Evolutionary conservation across 2,113 vertebrate genomes (phyloP).

Genomic region (Chamaea fasciata): DNA sequence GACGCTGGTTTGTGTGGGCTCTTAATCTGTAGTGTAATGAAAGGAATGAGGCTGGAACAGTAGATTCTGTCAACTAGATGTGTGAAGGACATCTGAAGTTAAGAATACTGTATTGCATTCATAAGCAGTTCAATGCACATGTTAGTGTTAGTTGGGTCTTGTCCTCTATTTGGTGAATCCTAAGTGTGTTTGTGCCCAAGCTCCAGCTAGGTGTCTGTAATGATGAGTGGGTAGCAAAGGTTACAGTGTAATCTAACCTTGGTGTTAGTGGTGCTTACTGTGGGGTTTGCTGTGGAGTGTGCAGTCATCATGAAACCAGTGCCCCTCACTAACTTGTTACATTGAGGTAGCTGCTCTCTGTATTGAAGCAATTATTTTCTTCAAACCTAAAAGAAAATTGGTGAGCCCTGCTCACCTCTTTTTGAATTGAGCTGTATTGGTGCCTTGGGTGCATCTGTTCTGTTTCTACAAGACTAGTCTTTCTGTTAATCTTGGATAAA

Average conservation of each 20-base stretch:
- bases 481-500: not conserved
- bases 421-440: not conserved
- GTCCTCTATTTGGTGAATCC: not conserved
- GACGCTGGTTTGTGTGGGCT: not conserved
- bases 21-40: not conserved
- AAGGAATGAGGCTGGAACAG: not conserved
- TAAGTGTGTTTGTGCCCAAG: rapidly evolving
- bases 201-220: not conserved
- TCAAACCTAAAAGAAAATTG: not conserved
- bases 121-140: rapidly evolving
- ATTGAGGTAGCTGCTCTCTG: not conserved
- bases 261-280: not conserved
- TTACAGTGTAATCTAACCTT: not conserved
- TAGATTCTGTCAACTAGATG: not conserved
- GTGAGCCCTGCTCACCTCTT: not conserved
- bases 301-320: not conserved
- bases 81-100: not conserved
- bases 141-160: not conserved
- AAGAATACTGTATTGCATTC: not conserved
- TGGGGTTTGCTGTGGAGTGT: not conserved
- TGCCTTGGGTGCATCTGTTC: not conserved
- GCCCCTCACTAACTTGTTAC: not conserved
- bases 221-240: not conserved
- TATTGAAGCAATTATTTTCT: not conserved
- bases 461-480: not conserved